A percentile compares a stretch with the other conserved stretches of the same genome.
Evolutionary conservation across 2,888 invertebrate species (phyloP).

Genomic region (Torymus auratus): DNA sequence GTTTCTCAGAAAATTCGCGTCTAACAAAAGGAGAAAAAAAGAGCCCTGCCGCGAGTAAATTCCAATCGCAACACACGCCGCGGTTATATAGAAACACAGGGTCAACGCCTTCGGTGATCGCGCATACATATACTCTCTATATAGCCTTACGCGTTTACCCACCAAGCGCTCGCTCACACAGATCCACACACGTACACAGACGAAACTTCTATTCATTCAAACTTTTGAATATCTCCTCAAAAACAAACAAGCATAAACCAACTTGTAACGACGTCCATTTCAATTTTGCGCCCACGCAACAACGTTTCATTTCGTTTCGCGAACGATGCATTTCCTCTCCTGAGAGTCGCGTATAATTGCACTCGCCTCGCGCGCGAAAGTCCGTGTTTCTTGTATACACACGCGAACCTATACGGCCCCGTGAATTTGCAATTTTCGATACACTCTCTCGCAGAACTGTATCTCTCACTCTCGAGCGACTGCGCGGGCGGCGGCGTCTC

Average conservation of each 20-base stretch:
- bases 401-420: not conserved
- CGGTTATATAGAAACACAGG: constrained; percentile 19
- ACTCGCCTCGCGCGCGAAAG: no score
- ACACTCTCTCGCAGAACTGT: not conserved
- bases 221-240: not conserved
- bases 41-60: constrained; percentile 1
- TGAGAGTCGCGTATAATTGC: no score
- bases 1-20: no score
- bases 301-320: no score
- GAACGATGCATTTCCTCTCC: no score
- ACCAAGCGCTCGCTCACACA: no score
- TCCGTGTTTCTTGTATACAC: no score
- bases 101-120: constrained; percentile 34
- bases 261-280: not conserved
- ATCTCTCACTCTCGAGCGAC: no score
- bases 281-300: no score
- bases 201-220: no score
- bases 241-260: constrained; percentile 6
- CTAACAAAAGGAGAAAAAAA: not conserved
- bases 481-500: not conserved
- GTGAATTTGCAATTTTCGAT: constrained; percentile 52
- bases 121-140: not conserved
- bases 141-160: not conserved
- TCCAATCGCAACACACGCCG: constrained; percentile 1
- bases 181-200: no score